Base-by-base conservation (phyloP, 2,797 vertebrate species). In the Amniataba percoides region DNA sequence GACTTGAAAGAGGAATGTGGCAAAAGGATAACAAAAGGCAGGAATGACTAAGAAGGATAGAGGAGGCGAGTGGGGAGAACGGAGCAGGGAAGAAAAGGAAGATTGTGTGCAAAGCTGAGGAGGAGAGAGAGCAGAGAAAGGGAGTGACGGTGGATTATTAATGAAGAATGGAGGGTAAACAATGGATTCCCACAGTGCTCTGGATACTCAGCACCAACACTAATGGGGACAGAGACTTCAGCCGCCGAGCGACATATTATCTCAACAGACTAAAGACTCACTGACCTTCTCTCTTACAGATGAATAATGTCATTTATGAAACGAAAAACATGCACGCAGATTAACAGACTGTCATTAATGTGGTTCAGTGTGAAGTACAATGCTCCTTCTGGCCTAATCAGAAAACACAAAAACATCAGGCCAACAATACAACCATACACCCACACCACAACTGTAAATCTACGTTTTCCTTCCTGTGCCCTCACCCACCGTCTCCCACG, bases 81-180 rank as follows among this genome's bases (percentile, higher is more conserved):
- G 66, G 31, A 9, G n/a, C 23, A 5, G 53, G 34, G 67, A 52
- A 84, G 79, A 88, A 85, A 87, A 77, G 71, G 42, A 80, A 84
- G 72, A 71, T 48, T 78, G 80, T 81, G 80, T 79, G 83, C 11
- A 2, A 83, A 78, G 75, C 23, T 53, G 39, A 80, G 73, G 73
- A 77, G 53, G 31, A 67, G 64, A 64, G 81, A 69, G 69, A 63
- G 8, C 40, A 58, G 75, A 88, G 73, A 90, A 87, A 85, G 75
- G 82, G 81, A 83, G 64, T 74, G 76, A 89, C 5, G 79, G 88
- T 73, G 80, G 78, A 90, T 91, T 88, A 89, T 89, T 91, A 88
- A 91, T 90, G 80, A 88, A 86, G 86, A 82, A 59, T 73, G 43
- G 79, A 84, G 74, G 64, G 77, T 56, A 71, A 81, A 92, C 84